These are phyloP conservation scores for Falco concolor DNA, from an alignment of 2,797 vertebrate genomes.

Conservation along the genomic window DNA sequence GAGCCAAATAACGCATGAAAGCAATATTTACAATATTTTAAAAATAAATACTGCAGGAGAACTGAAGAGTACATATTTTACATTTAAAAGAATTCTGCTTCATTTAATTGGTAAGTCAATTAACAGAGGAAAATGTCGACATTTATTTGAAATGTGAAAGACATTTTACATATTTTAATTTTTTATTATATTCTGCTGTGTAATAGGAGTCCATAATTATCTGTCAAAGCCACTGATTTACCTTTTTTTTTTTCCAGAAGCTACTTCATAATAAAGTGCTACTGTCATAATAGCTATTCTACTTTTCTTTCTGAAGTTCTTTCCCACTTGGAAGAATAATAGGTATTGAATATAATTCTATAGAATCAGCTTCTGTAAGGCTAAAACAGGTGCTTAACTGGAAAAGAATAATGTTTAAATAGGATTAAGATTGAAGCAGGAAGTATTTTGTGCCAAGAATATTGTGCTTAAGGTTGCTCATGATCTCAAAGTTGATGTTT, in stretches of 20 bases:
- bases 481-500: constrained; percentile 48
- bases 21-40: not conserved
- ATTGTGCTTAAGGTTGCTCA: not conserved
- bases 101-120: not conserved
- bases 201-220: constrained; percentile 51
- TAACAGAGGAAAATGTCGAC: not conserved
- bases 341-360: constrained; percentile 28
- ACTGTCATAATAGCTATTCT: constrained; percentile 23
- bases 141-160: constrained; percentile 40
- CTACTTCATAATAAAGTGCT: constrained; percentile 25
- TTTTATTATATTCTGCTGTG: constrained; percentile 27
- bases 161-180: constrained; percentile 27
- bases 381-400: constrained; percentile 66
- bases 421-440: constrained; percentile 66
- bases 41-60: not conserved
- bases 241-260: not conserved
- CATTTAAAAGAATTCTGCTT: not conserved
- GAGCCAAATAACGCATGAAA: not conserved
- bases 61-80: not conserved
- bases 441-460: constrained; percentile 54
- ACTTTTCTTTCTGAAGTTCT: not conserved
- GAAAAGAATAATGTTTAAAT: constrained; percentile 57
- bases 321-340: constrained; percentile 53
- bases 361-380: constrained; percentile 42
- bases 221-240: constrained; percentile 26